A percentile compares a stretch with the other conserved stretches of the same genome.
Conservation (phyloP, 2,888 invertebrate genomes). For the Charanyca ferruginea region DNA sequence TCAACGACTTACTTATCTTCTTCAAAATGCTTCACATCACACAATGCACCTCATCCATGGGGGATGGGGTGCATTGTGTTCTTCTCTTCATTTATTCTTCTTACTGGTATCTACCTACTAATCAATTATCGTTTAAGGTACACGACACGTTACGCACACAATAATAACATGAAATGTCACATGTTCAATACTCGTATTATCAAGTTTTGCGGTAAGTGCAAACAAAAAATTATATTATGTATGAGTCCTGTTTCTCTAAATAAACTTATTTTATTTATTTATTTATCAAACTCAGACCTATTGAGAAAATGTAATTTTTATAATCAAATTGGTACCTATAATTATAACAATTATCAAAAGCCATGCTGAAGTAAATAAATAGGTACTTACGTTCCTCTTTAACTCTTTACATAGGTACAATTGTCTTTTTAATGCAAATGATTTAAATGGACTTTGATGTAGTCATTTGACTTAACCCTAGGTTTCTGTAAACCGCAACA, state of each 20-base stretch:
- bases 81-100: neutral
- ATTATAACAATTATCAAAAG: neutral
- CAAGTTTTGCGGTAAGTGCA: neutral
- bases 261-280: no score
- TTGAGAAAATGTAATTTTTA: no score
- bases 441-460: conserved; percentile 55
- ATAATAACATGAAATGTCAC: neutral
- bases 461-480: conserved; percentile 63
- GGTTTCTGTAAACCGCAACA: conserved; percentile 56
- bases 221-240: conserved; percentile 4
- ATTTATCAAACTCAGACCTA: no score
- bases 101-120: neutral
- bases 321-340: neutral
- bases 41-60: no score
- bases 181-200: neutral
- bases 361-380: neutral
- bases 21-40: neutral
- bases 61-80: neutral
- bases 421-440: conserved; percentile 45
- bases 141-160: no score
- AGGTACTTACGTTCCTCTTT: neutral
- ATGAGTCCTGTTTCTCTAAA: no score
- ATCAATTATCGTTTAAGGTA: neutral
- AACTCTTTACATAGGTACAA: conserved; percentile 26
- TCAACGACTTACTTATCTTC: neutral